Evolutionary conservation across 2,797 vertebrate genomes (phyloP), one percentile per base, ranked within the genome.

Genomic region (Neostethus bicornis): DNA sequence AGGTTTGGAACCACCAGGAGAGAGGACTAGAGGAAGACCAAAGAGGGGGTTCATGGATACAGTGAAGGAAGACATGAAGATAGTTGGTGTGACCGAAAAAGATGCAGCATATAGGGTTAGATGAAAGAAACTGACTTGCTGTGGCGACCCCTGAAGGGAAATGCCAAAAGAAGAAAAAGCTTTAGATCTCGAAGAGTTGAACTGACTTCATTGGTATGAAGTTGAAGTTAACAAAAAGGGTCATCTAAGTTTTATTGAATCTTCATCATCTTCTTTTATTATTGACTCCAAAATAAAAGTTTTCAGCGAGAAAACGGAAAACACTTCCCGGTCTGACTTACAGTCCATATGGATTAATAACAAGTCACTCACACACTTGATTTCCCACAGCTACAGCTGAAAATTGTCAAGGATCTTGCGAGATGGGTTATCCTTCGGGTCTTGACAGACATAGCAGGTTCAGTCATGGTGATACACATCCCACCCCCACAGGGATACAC

Each of bases 341-440:
- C 21, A 35, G 6, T 26, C 7, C 16, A 23, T 42, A 24, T 42
- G 11, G 37, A 48, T 53, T 12, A 48, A 49, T 48, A 26, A 34
- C 21, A n/a, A 3, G 3, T 29, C 49, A 35, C 43, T 47, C 10
- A 47, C 11, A 41, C 35, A 8, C 19, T 47, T 37, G 11, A 39
- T 45, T 39, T 65, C 24, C 35, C 20, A 16, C 9, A 13, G 28
- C 35, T 35, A 7, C 3, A 4, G 39, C 32, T 5, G 0, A 46
- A 39, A 25, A 35, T 47, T n/a, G 25, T 56, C 34, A 51, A 65
- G 57, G 12, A 21, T 47, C 50, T 39, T 20, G 54, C 12, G 35
- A 52, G 7, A 31, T 4, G 23, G 39, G 17, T 41, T 50, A 51
- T 56, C 47, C 35, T n/a, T 4, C 42, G 37, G 32, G 13, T 53